phyloP scores from a whole-genome alignment of 64 coral and sea anemone species.

The Platygyra sinensis region DNA sequence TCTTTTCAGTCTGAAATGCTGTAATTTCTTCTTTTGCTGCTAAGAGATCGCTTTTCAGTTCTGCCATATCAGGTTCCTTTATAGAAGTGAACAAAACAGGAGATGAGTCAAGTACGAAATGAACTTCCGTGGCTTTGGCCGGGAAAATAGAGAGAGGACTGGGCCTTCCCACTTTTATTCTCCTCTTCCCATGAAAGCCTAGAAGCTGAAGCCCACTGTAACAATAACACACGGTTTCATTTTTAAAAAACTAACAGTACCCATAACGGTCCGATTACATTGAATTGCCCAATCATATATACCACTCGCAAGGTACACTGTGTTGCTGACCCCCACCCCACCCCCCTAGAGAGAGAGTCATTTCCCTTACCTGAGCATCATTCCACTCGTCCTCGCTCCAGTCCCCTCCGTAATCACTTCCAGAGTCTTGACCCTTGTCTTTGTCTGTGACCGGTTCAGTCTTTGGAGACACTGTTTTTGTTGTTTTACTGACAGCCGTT shows the following conservation, averaged over 20 bases:
- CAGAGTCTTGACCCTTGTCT: slow-evolving; percentile 49
- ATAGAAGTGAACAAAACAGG: background rate
- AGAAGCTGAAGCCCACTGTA: too few species aligned
- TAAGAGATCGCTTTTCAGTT: slow-evolving; percentile 71
- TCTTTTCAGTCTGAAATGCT: slow-evolving; percentile 51
- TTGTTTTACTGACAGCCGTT: slow-evolving; percentile 1
- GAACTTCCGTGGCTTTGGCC: background rate
- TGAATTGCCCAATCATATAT: too few species aligned
- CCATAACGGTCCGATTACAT: too few species aligned
- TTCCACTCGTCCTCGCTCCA: slow-evolving; percentile 63
- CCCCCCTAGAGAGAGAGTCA: background rate
- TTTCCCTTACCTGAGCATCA: slow-evolving; percentile 14
- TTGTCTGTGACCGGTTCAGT: background rate
- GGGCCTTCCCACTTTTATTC: background rate
- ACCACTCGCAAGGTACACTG: too few species aligned
- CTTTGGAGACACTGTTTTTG: background rate
- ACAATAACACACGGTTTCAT: too few species aligned
- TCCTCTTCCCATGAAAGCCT: background rate
- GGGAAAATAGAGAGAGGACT: background rate
- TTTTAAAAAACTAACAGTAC: too few species aligned
- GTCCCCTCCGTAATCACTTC: slow-evolving; percentile 57
- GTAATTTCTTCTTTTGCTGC: slow-evolving; percentile 79
- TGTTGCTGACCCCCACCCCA: too few species aligned
- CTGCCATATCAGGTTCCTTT: slow-evolving; percentile 36
- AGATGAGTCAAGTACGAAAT: background rate